phyloP scores from a whole-genome alignment of 1,140 invertebrate genomes.

The Micrasema minimum region DNA sequence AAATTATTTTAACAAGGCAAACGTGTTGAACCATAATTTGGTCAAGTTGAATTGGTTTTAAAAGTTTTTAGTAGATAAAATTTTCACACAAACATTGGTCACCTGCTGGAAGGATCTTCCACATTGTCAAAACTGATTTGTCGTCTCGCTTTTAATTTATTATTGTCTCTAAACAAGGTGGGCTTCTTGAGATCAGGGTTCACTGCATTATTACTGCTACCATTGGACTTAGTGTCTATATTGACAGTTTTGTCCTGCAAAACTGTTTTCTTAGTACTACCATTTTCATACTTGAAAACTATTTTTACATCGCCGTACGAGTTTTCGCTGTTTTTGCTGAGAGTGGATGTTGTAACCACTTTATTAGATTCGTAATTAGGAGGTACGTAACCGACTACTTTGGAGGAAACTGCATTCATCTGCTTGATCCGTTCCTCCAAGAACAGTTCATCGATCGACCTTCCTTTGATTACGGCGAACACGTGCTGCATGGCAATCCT shows the following conservation, averaged over 20 bases:
- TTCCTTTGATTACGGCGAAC: conserved; percentile 70
- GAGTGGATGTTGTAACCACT: conserved; percentile 52
- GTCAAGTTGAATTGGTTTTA: conserved; percentile 11
- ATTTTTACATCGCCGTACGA: conserved; percentile 53
- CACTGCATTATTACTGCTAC: conserved; percentile 58
- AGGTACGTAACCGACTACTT: conserved; percentile 63
- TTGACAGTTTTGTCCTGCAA: conserved; percentile 66
- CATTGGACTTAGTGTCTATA: conserved; percentile 61
- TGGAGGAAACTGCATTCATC: conserved; percentile 55
- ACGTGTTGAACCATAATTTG: conserved; percentile 23
- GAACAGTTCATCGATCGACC: conserved; percentile 68
- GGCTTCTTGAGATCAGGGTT: conserved; percentile 53
- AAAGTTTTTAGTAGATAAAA: background rate
- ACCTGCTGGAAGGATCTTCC: conserved; percentile 61
- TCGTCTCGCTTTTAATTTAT: conserved; percentile 61
- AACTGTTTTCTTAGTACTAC: conserved; percentile 60
- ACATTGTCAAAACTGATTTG: conserved; percentile 66
- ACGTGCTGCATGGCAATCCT: conserved; percentile 73
- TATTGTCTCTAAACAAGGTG: conserved; percentile 61
- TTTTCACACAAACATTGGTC: conserved; percentile 49
- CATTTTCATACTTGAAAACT: conserved; percentile 56
- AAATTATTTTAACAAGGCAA: conserved; percentile 19
- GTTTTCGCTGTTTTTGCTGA: conserved; percentile 63
- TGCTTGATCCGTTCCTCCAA: conserved; percentile 62
- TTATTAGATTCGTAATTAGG: conserved; percentile 58